Conservation (phyloP, 2,888 invertebrate genomes). For the Vannuccia rotundouncinata region DNA sequence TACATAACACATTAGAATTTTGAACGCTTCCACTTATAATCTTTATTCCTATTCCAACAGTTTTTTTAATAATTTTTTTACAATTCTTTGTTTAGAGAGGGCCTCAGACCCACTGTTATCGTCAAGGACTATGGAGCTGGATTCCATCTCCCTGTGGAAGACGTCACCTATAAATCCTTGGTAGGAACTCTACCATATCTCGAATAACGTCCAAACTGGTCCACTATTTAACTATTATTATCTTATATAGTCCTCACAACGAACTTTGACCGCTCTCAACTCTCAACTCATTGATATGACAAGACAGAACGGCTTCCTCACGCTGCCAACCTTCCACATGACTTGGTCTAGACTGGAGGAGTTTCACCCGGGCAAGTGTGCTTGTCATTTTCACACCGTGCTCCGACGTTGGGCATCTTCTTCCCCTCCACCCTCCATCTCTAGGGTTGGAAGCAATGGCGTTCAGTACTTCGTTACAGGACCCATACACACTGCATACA, state of each 20-base stretch:
- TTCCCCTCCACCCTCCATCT: too few relatives aligned
- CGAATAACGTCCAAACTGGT: too few relatives aligned
- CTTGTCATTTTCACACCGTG: constrained; percentile 35
- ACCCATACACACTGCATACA: neutral
- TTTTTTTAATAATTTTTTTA: neutral
- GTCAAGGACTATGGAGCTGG: constrained; percentile 32
- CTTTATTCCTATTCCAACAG: neutral
- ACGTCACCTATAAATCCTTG: constrained; percentile 21
- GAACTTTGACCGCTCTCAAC: neutral
- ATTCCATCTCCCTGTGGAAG: constrained; percentile 27
- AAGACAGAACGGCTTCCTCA: constrained; percentile 11
- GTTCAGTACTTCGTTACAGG: neutral
- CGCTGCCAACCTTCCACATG: constrained; percentile 19
- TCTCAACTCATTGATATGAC: neutral
- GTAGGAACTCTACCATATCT: too few relatives aligned
- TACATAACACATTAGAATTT: neutral
- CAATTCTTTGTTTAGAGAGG: neutral
- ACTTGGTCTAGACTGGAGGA: constrained; percentile 33
- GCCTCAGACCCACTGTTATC: neutral
- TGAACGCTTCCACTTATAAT: neutral
- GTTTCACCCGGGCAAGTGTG: constrained; percentile 33
- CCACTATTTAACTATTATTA: too few relatives aligned
- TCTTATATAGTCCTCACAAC: constrained; percentile 10
- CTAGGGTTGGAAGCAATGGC: neutral
- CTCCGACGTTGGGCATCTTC: neutral